Evolutionary conservation across 92 coral and sea anemone species (phyloP).

Genomic region (Porites lobata): DNA sequence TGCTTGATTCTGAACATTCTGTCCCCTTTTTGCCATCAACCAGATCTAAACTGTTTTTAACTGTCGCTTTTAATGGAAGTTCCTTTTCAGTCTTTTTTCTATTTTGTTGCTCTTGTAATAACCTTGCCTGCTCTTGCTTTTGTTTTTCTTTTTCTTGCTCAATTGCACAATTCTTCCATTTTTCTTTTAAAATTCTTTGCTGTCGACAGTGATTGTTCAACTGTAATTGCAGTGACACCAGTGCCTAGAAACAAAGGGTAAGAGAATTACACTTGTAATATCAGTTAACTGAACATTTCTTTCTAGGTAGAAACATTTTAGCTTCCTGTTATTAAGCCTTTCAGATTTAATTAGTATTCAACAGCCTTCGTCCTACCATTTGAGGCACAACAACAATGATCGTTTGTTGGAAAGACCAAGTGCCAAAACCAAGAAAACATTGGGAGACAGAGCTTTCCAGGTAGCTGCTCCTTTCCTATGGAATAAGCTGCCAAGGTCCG

Average conservation of each 20-base stretch:
- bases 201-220: conserved; percentile 83
- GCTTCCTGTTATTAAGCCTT: neutral
- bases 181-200: conserved; percentile 82
- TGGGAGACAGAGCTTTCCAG: too few species aligned
- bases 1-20: conserved; percentile 59
- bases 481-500: too few species aligned
- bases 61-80: neutral
- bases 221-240: conserved; percentile 92
- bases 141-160: conserved; percentile 63
- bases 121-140: conserved; percentile 52
- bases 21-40: conserved; percentile 49
- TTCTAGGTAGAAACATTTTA: too few species aligned
- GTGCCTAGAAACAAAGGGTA: conserved; percentile 62
- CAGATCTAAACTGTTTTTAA: conserved; percentile 32
- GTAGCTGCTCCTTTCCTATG: too few species aligned
- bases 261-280: neutral
- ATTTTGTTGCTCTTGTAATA: conserved; percentile 53
- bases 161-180: conserved; percentile 75
- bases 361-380: too few species aligned
- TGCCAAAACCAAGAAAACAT: too few species aligned
- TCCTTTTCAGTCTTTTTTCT: conserved; percentile 26
- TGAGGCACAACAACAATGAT: too few species aligned
- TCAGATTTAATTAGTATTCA: too few species aligned
- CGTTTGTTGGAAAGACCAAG: too few species aligned
- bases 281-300: too few species aligned